Evolutionary conservation across 2,113 vertebrate species (phyloP), one percentile per base, ranked within the genome.

Genomic region (Amazona vittata): DNA sequence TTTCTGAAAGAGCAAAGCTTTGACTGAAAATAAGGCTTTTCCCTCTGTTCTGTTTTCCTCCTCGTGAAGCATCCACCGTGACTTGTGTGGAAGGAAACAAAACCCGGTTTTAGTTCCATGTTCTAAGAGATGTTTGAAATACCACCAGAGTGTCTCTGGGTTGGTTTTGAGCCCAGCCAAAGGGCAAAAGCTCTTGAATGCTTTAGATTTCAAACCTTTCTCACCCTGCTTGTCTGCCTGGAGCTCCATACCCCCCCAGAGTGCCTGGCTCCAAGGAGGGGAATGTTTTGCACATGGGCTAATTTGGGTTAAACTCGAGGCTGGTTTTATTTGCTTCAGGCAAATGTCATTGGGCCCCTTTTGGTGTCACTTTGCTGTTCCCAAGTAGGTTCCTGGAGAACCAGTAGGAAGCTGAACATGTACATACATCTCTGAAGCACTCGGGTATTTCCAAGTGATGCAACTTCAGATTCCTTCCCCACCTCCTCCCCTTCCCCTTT

Each of bases 361-460:
- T 94, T 91, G 83, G 91, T 94, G 96, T 96, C 81, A 53, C 74
- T 93, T 89, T 63, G 81, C 83, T 85, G 73, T 67, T 96, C 81
- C 86, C 63, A 33, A 77, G 83, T 33, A 84, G 41, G 78, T 64
- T 96, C 74, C 65, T 76, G 46, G 53, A 94, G 93, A 89, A 68
- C 52, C 28, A 6, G 65, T 52, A 73, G 81, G 74, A 89, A 91
- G 81, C 89, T 53, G 74, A 97, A 89, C 95, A 78, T 90, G 94
- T 94, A 91, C 44, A 6, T 93, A 96, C 96, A 91, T 86, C 92
- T 97, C 95, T 2, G 0, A 53, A 86, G 70, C 59, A 53, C 70
- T 87, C 2, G 89, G 91, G 96, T 96, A 95, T 95, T 96, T 96
- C 95, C 95, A 95, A 94, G 67, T 96, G 96, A 96, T 92, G 92